Conservation (phyloP, 2,113 vertebrate genomes). For the Mus spicilegus region DNA sequence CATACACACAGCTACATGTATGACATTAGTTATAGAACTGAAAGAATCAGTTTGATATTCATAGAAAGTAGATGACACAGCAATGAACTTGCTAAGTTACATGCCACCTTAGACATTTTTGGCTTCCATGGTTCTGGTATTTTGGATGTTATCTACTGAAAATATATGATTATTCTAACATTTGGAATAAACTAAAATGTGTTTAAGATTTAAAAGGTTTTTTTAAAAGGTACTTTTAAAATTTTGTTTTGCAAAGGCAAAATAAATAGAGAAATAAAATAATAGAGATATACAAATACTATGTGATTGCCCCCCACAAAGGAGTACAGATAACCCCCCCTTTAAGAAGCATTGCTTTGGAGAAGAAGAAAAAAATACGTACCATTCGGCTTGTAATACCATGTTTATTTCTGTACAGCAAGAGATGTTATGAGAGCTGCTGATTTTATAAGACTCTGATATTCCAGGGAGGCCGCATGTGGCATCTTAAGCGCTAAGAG, state of each 20-base stretch:
- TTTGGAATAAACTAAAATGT: background rate
- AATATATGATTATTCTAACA: conserved; percentile 21
- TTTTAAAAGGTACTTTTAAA: background rate
- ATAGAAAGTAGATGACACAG: background rate
- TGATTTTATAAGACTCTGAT: background rate
- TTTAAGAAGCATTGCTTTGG: background rate
- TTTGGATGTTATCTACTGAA: conserved; percentile 5
- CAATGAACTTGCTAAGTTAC: background rate
- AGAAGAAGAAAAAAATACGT: background rate
- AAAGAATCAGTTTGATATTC: background rate
- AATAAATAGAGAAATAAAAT: background rate
- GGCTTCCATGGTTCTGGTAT: background rate
- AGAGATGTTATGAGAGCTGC: background rate
- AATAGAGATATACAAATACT: background rate
- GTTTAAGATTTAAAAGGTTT: conserved; percentile 42
- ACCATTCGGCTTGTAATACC: background rate
- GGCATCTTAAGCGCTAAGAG: background rate
- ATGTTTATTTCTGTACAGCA: conserved; percentile 19
- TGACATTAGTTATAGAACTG: background rate
- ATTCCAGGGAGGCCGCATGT: background rate
- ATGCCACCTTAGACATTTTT: background rate
- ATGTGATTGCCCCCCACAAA: background rate
- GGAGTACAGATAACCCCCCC: background rate
- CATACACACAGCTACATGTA: background rate
- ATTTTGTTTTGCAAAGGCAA: background rate